Base-by-base conservation (phyloP, 2,888 invertebrate genomes). In the Azorinus chamasolen region DNA sequence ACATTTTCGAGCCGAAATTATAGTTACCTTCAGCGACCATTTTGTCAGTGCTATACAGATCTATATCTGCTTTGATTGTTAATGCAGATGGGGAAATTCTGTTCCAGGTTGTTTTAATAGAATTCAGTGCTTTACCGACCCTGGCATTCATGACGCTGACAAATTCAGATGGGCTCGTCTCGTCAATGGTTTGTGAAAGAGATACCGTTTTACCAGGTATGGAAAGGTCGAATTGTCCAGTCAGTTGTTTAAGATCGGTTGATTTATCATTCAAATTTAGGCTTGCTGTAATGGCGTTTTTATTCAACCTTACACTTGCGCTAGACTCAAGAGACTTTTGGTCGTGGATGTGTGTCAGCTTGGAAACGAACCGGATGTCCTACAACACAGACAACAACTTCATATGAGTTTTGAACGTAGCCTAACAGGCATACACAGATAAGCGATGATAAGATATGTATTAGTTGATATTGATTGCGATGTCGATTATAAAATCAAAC, bases 131-230 rank as follows among this genome's bases (percentile, higher is more conserved):
- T 45, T 79, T 77, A 8, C 79, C 85, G 20, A 75, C 71, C 41
- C 74, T 63, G n/a, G 78, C 55, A 25, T 74, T 76, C 22, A 87
- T 48, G 10, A 73, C 72, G 58, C 86, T 83, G 10, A 68, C 76
- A 59, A 75, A 86, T 39, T 83, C 70, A 39, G 81, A 80, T 16
- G 75, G 69, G 24, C 68, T 76, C 0, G 50, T 63, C 72, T 88
- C 84, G 2, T 54, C 59, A n/a, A 88, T 65, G 18, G 72, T 68
- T n/a, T 86, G 83, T 0, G 82, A 83, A 1, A 88, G 27, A 41
- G 57, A 57, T 3, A 89, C 25, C 20, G 79, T 74, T 57, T 83
- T 85, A 25, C 89, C 88, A 22, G 85, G 87, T 55, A 83, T 82
- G 8, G 72, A 69, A 22, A 91, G 62, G 1, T 73, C 62, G 25